Evolutionary conservation across 1,140 invertebrate species (phyloP), one percentile per base, ranked within the genome.

Genomic region (Hylaeus anthracinus): DNA sequence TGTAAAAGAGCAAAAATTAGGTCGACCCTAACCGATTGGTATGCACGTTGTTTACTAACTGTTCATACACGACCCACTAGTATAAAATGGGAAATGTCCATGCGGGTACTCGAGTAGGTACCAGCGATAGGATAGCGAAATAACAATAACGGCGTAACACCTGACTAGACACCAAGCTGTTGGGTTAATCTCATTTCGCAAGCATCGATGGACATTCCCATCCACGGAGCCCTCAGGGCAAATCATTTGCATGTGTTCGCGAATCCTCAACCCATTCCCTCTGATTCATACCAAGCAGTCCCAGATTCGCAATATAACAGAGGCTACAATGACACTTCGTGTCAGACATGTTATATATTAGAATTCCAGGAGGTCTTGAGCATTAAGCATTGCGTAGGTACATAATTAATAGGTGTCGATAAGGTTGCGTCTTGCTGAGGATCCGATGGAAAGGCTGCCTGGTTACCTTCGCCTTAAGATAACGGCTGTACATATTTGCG

Each of bases 401-500:
- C n/a, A 63, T 53, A 51, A 72, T 79, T 79, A 79, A 66, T 79
- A 9, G 61, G 71, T 73, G 71, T 78, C 67, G 76, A 78, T 77
- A 78, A 43, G 61, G 61, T 51, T 51, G 51, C 51, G 51, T 56
- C 45, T 26, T 73, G 71, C 26, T 45, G 51, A 73, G 61, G 43
- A 73, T 73, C 61, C 77, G 41, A 73, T 79, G 71, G 70, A 66
- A 79, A 73, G 26, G 61, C 61, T 79, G 77, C 77, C 77, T 73
- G 77, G 55, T 51, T 73, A 69, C 72, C 63, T 79, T 64, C 74
- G 72, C 74, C 80, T 84, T 71, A 53, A 86, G 72, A 88, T 88
- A 90, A 89, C 83, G 84, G 87, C 90, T 93, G 90, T 93, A 92
- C 43, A 92, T 91, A 92, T 79, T 80, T 72, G 85, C 85, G 79